Evolutionary conservation across 2,888 invertebrate species (phyloP).

Genomic region (Folsomia candida): DNA sequence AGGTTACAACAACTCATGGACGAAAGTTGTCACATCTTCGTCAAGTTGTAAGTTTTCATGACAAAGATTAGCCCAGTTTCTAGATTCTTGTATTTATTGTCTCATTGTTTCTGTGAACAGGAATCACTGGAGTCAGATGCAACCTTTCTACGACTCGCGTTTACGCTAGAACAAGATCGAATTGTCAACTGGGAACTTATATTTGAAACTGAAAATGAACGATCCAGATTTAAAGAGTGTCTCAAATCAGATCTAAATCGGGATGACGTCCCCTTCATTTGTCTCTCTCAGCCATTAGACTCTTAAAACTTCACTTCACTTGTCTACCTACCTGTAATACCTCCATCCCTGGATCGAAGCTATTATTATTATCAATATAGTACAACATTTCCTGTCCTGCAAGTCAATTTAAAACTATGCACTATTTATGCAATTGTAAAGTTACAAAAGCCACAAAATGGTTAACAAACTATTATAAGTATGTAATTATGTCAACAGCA

Average conservation of each 20-base stretch:
- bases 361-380: too few species aligned
- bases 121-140: conserved; percentile 47
- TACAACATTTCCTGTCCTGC: too few species aligned
- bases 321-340: too few species aligned
- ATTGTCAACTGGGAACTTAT: conserved; percentile 42
- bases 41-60: conserved; percentile 42
- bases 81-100: background rate
- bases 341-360: too few species aligned
- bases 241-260: conserved; percentile 23
- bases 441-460: too few species aligned
- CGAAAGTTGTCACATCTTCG: conserved; percentile 35
- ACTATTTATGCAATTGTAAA: too few species aligned
- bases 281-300: conserved; percentile 37
- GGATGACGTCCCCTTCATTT: conserved; percentile 30
- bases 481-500: too few species aligned
- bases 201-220: conserved; percentile 48
- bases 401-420: too few species aligned
- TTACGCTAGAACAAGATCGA: conserved; percentile 30
- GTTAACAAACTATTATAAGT: too few species aligned
- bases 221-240: conserved; percentile 23
- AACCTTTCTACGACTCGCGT: conserved; percentile 41
- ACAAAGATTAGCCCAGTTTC: background rate
- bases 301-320: conserved; percentile 15
- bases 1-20: conserved; percentile 38
- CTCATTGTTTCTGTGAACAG: conserved; percentile 27